Base-by-base conservation (phyloP, 2,888 invertebrate genomes). In the Aporophyla nigra region DNA sequence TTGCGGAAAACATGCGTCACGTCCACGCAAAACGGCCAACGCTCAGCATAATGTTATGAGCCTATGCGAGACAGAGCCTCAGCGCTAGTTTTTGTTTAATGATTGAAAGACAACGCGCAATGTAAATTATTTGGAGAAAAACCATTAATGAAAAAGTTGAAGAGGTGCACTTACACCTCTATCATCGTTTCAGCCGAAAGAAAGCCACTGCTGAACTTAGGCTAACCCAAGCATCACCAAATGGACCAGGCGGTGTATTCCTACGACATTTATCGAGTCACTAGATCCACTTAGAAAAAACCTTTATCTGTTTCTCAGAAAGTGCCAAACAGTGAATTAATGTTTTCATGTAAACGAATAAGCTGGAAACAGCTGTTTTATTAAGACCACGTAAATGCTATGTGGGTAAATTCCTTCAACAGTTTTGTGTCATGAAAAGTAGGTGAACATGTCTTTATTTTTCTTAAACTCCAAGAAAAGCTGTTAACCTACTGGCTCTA, bases 401-500 rank as follows among this genome's bases (percentile, higher is more conserved):
- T 70, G 24, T 62, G 21, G n/a, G 79, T 56, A 66, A 61, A 16
- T 78, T 63, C 58, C 16, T 40, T 66, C 27, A 73, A 73, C n/a
- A 46, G 21, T 80, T 61, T 49, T 16, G 56, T 69, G 51, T 62
- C 33, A 49, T 24, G 21, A 59, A 56, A 78, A 79, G 19, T 73
- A 73, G 78, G 78, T 80, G 66, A 61, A 66, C 6, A n/a, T 14
- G 27, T 56, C 27, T 54, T 49, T 80, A 80, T 65, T 73, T 80
- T 80, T 54, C 65, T 66, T 43, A n/a, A 49, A 61, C 54, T 73
- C 80, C 14, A n/a, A 51, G 80, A 74, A 80, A 78, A 43, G 43
- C 21, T 80, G 80, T 80, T 80, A 78, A 78, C 78, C 65, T 80
- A 78, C 61, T 78, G 12, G 14, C 24, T n/a, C 14, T 0, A 10